phyloP scores from a whole-genome alignment of 2,888 invertebrate genomes.

The Plusia festucae region DNA sequence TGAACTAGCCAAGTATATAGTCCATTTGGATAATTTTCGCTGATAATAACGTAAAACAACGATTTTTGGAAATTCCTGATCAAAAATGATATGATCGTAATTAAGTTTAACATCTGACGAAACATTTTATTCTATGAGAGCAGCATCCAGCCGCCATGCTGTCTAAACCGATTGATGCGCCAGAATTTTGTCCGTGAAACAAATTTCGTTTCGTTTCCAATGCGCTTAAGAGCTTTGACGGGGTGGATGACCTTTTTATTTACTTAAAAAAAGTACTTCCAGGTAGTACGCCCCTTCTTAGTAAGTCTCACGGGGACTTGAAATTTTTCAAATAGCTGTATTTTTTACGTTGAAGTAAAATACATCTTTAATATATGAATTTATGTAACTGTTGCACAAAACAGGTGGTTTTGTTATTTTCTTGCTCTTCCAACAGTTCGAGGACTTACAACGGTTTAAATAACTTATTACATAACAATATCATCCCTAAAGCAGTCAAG shows the following conservation, averaged over 20 bases:
- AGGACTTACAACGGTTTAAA: too few relatives aligned
- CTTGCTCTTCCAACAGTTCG: not conserved
- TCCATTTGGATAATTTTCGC: not conserved
- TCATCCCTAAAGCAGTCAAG: not conserved
- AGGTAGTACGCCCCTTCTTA: slow-evolving; percentile 38
- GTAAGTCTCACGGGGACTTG: slow-evolving; percentile 34
- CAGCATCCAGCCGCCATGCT: slow-evolving; percentile 69
- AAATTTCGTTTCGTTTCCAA: slow-evolving; percentile 69
- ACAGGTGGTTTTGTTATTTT: not conserved
- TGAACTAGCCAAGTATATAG: not conserved
- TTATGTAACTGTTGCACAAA: not conserved
- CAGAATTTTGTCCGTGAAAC: slow-evolving; percentile 70
- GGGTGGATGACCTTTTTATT: slow-evolving; percentile 60
- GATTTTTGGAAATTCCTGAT: not conserved
- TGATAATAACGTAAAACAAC: not conserved
- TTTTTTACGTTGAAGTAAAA: slow-evolving; percentile 12
- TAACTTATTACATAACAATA: not conserved
- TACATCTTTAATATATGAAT: slow-evolving; percentile 6
- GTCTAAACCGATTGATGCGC: slow-evolving; percentile 81
- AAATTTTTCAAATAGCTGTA: slow-evolving; percentile 22
- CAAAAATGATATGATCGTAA: slow-evolving; percentile 19
- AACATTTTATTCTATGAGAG: slow-evolving; percentile 61
- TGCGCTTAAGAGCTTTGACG: slow-evolving; percentile 64
- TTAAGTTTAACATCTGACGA: slow-evolving; percentile 27
- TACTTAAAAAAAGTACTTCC: slow-evolving; percentile 43